Evolutionary conservation across 2,888 invertebrate species (phyloP).

Genomic region (Listrodromus nycthemerus): DNA sequence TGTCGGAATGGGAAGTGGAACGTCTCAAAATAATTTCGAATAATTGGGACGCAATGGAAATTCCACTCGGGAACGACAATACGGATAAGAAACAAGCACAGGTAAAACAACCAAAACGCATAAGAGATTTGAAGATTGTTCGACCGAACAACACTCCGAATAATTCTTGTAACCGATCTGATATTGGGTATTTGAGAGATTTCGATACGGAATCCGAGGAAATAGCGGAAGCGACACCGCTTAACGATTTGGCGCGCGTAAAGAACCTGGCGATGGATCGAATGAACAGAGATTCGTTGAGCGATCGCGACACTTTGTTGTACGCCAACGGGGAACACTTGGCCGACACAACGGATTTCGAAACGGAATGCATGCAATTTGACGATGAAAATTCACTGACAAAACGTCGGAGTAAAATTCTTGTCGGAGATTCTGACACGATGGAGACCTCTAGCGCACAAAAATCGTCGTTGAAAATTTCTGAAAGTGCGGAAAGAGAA

Average conservation of each 20-base stretch:
- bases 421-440: neutral
- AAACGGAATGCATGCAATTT: neutral
- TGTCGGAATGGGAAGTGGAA: neutral
- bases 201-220: neutral
- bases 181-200: neutral
- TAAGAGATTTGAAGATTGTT: neutral
- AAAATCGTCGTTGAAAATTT: neutral
- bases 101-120: neutral
- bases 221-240: neutral
- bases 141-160: neutral
- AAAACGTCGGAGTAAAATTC: neutral
- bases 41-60: neutral
- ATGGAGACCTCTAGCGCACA: neutral
- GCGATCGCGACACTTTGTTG: constrained; percentile 7
- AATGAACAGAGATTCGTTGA: constrained; percentile 6
- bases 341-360: constrained; percentile 4
- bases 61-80: neutral
- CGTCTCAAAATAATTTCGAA: neutral
- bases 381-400: neutral
- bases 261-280: constrained; percentile 8
- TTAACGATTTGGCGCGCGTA: neutral
- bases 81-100: neutral
- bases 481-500: neutral
- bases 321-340: neutral
- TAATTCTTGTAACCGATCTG: neutral